Evolutionary conservation across 2,797 vertebrate genomes (phyloP).

Genomic region (Neosilurus mollespiculum): DNA sequence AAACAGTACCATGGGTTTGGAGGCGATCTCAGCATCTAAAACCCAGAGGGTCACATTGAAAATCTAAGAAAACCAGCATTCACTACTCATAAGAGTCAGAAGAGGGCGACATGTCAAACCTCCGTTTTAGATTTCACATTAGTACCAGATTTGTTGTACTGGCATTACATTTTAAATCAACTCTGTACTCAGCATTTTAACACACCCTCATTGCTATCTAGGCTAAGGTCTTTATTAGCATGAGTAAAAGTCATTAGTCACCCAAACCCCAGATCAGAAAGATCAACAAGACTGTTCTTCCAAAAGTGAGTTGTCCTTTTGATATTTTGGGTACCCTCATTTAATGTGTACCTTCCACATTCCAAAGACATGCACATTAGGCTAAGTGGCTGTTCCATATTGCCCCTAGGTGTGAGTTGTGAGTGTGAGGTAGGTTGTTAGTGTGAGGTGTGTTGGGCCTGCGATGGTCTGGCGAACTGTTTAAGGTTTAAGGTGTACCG

Average conservation of each 20-base stretch:
- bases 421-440: too few species aligned
- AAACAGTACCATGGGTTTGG: conserved; percentile 98
- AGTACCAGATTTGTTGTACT: not conserved
- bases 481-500: too few species aligned
- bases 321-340: too few species aligned
- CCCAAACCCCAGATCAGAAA: not conserved
- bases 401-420: too few species aligned
- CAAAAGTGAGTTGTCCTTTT: too few species aligned
- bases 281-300: not conserved
- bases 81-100: not conserved
- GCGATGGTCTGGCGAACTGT: too few species aligned
- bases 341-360: too few species aligned
- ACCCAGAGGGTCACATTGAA: not conserved
- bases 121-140: not conserved
- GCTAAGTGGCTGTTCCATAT: too few species aligned
- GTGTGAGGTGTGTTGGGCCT: too few species aligned
- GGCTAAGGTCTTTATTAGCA: not conserved
- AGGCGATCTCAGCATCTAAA: conserved; percentile 95
- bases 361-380: too few species aligned
- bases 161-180: not conserved
- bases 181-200: not conserved
- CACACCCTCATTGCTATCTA: not conserved
- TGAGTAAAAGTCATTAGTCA: not conserved
- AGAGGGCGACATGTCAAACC: conserved; percentile 17
- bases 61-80: not conserved